A percentile compares a stretch with the other conserved stretches of the same genome.
These are phyloP conservation scores for Gadopsis bispinosus DNA, from an alignment of 2,797 vertebrate genomes.

Conservation along the genomic window DNA sequence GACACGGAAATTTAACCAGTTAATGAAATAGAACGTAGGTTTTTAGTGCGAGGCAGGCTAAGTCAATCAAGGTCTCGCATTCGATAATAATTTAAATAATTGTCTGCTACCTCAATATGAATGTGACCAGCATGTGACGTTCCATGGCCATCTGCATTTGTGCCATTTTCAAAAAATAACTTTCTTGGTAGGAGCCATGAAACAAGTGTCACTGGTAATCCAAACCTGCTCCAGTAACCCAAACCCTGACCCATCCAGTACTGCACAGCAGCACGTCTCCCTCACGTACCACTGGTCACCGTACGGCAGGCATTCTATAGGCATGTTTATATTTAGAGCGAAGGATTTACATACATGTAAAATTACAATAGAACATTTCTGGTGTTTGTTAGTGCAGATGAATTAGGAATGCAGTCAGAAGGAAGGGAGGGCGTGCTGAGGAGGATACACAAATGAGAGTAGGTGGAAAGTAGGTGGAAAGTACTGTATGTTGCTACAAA, in stretches of 20 bases:
- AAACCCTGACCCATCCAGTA: neutral
- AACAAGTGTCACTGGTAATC: conserved; percentile 32
- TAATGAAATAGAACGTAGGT: neutral
- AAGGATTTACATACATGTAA: conserved; percentile 36
- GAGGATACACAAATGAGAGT: neutral
- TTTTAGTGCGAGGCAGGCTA: neutral
- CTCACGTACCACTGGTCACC: conserved; percentile 39
- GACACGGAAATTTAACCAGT: neutral
- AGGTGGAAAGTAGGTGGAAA: conserved; percentile 23
- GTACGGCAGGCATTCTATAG: conserved; percentile 21
- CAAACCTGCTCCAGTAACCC: conserved; percentile 44
- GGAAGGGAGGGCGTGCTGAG: conserved; percentile 23
- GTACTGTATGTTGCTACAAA: neutral
- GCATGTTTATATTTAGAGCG: conserved; percentile 63
- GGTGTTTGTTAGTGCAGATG: neutral
- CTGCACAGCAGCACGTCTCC: conserved; percentile 45
- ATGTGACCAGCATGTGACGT: neutral
- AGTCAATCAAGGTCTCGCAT: neutral
- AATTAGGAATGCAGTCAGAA: neutral
- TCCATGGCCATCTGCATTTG: neutral
- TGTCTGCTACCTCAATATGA: neutral
- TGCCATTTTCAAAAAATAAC: conserved; percentile 34
- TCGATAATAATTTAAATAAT: neutral
- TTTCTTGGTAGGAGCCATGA: conserved; percentile 23
- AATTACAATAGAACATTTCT: neutral